These are phyloP conservation scores for Campoplex capitator DNA, from an alignment of 2,888 invertebrate species.

Conservation along the genomic window DNA sequence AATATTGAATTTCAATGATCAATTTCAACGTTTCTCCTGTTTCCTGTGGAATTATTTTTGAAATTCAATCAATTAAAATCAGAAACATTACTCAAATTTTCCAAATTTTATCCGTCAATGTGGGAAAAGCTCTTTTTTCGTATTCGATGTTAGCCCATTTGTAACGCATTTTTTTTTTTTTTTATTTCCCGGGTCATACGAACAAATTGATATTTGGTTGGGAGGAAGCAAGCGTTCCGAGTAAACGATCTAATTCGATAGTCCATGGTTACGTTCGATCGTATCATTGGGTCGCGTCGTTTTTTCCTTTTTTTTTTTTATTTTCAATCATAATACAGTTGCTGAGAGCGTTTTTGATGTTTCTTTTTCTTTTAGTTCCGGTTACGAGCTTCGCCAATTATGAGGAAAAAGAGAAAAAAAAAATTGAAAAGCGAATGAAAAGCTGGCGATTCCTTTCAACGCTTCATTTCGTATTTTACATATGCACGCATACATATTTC, in stretches of 20 bases:
- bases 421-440: constrained; percentile 58
- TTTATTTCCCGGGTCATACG: not conserved
- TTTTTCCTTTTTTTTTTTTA: not conserved
- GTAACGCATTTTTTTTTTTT: not conserved
- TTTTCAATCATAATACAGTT: constrained; percentile 18
- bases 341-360: not conserved
- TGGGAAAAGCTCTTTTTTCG: not conserved
- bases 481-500: not conserved
- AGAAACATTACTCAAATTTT: not conserved
- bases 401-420: constrained; percentile 51
- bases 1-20: too few relatives aligned
- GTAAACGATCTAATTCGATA: not conserved
- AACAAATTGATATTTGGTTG: not conserved
- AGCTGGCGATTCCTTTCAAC: constrained; percentile 51
- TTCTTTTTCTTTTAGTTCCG: constrained; percentile 17
- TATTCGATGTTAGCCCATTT: not conserved
- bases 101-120: not conserved
- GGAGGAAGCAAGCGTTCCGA: not conserved
- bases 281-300: constrained; percentile 16
- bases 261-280: constrained; percentile 17
- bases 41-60: too few relatives aligned
- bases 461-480: not conserved
- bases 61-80: too few relatives aligned
- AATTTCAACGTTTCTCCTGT: too few relatives aligned
- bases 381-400: constrained; percentile 53